Base-by-base conservation (phyloP, 1,140 invertebrate genomes). In the Pseudomyrmex sp. region DNA sequence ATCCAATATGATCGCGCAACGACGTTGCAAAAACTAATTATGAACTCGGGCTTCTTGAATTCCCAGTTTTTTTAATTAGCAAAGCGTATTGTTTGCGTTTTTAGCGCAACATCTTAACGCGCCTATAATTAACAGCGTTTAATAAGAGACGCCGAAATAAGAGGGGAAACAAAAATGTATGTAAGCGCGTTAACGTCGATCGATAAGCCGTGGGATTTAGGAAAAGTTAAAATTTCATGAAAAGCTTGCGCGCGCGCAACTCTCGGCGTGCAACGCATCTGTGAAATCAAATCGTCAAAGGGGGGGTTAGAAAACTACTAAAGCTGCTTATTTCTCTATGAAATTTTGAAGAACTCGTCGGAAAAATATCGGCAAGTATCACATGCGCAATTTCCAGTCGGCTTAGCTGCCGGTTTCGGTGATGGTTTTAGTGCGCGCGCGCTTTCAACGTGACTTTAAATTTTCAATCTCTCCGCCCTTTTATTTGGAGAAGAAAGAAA, bases 151-250 rank as follows among this genome's bases (percentile, higher is more conserved):
- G 5, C 9, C 12, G n/a, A 15, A 26, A 70, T 18, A 48, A 13
- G 8, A 7, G 35, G 5, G 15, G 18, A 2, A 20, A 13, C 35
- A 35, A 58, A 18, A 48, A 46, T 35, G 44, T 1, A 18, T 18
- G 18, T 35, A 15, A n/a, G 10, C 20, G 10, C 35, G 12, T 59
- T 50, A 18, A 72, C 15, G 46, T 0, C 65, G 65, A 48, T 48
- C 66, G 44, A 80, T 72, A 48, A 61, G 48, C 2, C 7, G 20
- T 3, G 12, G 2, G 23, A 44, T 77, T 9, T 0, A 12, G 23
- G 23, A 12, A 35, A 35, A 35, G 12, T 80, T 59, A 72, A 72
- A 70, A 59, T 44, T 80, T 80, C n/a, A 70, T 15, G 20, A 9
- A 56, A 8, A 48, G 20, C 1, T 4, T 3, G n/a, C 26, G 58